Base-by-base conservation (phyloP, 2,888 invertebrate species). In the Spodoptera exigua region DNA sequence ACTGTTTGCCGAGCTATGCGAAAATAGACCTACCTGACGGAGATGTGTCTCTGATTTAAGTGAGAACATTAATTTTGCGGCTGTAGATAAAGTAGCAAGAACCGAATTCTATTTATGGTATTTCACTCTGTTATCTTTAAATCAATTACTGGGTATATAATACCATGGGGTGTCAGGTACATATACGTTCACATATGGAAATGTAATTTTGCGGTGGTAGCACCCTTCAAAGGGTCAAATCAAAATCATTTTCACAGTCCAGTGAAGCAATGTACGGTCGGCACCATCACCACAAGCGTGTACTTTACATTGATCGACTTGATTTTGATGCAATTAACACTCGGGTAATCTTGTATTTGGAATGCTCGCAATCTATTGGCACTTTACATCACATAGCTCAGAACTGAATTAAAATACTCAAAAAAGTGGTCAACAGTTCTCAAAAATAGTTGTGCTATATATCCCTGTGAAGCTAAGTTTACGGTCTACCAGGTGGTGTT, bases 191-290 rank as follows among this genome's bases (percentile, higher is more conserved):
- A 87, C 89, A 89, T 89, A 90, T 92, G 89, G 90, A 91, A 93
- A 92, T 91, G 92, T 93, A 92, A 93, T 93, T 93, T 93, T 92
- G 93, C 88, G 92, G 92, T 89, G 82, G 85, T 88, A 78, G 86
- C 88, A 79, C 89, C 91, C 91, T 91, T 89, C 92, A 93, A 93
- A 93, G 92, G 91, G 91, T 92, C 92, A 93, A 93, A 93, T 93
- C 92, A 92, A 93, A 93, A 93, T 92, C 92, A 93, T 93, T 93
- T 93, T 93, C 93, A 93, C 93, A 93, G 91, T 89, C 91, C 92
- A 93, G 86, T 89, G 92, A 86, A 89, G 86, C 87, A 81, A 79
- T 79, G 83, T 85, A 82, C 81, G 80, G 86, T 84, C 85, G 82
- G 82, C 81, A 60, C 47, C 57, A 27, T 12, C 43, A 55, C 58